Evolutionary conservation across 64 coral and sea anemone genomes (phyloP).

Genomic region (Actinia tenebrosa): DNA sequence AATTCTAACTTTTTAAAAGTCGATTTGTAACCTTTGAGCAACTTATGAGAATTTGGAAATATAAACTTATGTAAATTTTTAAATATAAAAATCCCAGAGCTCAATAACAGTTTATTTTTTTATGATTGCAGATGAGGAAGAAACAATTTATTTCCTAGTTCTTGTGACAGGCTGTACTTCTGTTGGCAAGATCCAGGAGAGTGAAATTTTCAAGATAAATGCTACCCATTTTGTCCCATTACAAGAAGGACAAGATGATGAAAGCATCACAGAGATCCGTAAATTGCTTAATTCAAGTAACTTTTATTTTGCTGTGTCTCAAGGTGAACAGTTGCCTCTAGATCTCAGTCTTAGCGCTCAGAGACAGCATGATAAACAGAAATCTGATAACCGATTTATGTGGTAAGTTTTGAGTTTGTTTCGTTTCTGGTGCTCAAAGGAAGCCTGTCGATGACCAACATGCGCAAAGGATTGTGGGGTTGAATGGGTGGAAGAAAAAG

Average conservation of each 20-base stretch:
- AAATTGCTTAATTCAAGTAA: slow-evolving; percentile 94
- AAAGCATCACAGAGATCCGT: slow-evolving; percentile 66
- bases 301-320: slow-evolving; percentile 84
- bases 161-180: slow-evolving; percentile 93
- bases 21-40: no score
- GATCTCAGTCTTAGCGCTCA: slow-evolving; percentile 88
- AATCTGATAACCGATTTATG: slow-evolving; percentile 93
- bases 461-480: no score
- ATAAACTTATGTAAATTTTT: no score
- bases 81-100: no score
- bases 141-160: slow-evolving; percentile 70
- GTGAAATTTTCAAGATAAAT: slow-evolving; percentile 83
- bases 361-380: slow-evolving; percentile 54
- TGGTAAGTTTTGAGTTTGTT: slow-evolving; percentile 50
- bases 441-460: no score
- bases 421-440: no score
- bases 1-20: no score
- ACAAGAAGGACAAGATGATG: slow-evolving; percentile 76
- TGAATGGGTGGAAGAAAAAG: no score
- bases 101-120: background rate
- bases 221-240: slow-evolving; percentile 77
- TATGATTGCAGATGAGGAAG: slow-evolving; percentile 60
- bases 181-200: slow-evolving; percentile 86
- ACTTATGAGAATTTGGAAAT: no score
- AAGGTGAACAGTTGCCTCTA: slow-evolving; percentile 53